Evolutionary conservation across 2,888 invertebrate genomes (phyloP).

Genomic region (Therioaphis trifolii): DNA sequence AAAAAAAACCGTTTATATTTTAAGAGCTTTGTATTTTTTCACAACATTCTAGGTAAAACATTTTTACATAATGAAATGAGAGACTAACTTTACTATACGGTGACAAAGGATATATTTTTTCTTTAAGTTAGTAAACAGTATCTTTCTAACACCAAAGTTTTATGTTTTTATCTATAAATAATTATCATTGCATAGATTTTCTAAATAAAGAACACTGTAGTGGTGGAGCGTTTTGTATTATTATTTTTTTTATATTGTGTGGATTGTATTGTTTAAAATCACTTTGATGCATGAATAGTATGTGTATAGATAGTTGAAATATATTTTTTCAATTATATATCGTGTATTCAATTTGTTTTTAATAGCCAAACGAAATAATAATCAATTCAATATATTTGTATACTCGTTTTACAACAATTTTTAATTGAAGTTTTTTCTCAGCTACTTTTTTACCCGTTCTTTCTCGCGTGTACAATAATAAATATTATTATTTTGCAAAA

Average conservation of each 20-base stretch:
- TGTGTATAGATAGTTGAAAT: slow-evolving; percentile 3
- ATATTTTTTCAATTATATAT: slow-evolving; percentile 11
- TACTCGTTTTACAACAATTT: not conserved
- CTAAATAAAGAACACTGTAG: not conserved
- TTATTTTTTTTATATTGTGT: slow-evolving; percentile 1
- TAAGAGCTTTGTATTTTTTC: slow-evolving; percentile 51
- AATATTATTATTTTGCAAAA: not conserved
- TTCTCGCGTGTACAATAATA: not conserved
- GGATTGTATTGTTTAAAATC: not conserved
- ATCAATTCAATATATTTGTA: not conserved
- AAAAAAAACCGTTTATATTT: slow-evolving; percentile 41
- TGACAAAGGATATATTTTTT: slow-evolving; percentile 21
- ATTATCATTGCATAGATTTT: slow-evolving; percentile 34
- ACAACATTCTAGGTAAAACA: slow-evolving; percentile 23
- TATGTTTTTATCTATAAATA: slow-evolving; percentile 15
- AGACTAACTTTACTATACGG: slow-evolving; percentile 5
- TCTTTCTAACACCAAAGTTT: slow-evolving; percentile 35
- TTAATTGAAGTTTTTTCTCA: slow-evolving; percentile 2
- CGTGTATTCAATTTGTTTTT: not conserved
- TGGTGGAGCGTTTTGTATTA: not conserved
- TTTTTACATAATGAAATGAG: slow-evolving; percentile 53
- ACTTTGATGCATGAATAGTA: not conserved
- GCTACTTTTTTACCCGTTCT: not conserved
- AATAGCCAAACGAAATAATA: not conserved
- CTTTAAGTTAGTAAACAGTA: slow-evolving; percentile 42